Percentiles rank a stretch among this genome's conserved stretches.
Conservation (phyloP, 2,797 vertebrate genomes). For the Australoheros facetus region DNA sequence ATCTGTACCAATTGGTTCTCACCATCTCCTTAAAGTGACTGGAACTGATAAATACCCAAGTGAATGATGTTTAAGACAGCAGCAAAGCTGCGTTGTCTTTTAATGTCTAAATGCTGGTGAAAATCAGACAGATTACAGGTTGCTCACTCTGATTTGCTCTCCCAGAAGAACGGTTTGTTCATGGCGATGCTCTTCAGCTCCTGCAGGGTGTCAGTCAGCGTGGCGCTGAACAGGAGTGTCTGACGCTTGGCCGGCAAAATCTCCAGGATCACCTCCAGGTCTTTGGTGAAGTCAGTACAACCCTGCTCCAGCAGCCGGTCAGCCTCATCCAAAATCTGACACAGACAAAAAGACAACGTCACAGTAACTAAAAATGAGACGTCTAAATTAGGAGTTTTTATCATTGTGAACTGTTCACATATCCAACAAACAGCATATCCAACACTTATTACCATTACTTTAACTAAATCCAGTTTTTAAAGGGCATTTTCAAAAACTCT, state of each 20-base stretch:
- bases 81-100: neutral
- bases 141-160: slow-evolving; percentile 88
- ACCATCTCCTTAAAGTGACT: neutral
- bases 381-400: no score
- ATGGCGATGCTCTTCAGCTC: slow-evolving; percentile 88
- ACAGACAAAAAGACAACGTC: neutral
- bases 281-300: slow-evolving; percentile 90
- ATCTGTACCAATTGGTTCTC: neutral
- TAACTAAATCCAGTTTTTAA: no score
- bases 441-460: no score
- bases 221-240: slow-evolving; percentile 95
- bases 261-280: slow-evolving; percentile 90
- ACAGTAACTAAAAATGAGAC: neutral
- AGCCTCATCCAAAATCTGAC: slow-evolving; percentile 93
- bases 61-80: neutral
- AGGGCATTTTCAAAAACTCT: no score
- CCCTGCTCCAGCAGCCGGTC: slow-evolving; percentile 94
- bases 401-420: neutral
- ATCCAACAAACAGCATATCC: no score
- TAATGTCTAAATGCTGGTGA: neutral
- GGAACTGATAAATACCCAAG: neutral
- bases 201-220: slow-evolving; percentile 88
- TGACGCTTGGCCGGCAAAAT: slow-evolving; percentile 84
- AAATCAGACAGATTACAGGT: neutral
- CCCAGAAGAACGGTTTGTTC: slow-evolving; percentile 95